Percentiles rank a stretch among this genome's conserved stretches.
Evolutionary conservation across 2,113 vertebrate species (phyloP).

Genomic region (Rostratula benghalensis): DNA sequence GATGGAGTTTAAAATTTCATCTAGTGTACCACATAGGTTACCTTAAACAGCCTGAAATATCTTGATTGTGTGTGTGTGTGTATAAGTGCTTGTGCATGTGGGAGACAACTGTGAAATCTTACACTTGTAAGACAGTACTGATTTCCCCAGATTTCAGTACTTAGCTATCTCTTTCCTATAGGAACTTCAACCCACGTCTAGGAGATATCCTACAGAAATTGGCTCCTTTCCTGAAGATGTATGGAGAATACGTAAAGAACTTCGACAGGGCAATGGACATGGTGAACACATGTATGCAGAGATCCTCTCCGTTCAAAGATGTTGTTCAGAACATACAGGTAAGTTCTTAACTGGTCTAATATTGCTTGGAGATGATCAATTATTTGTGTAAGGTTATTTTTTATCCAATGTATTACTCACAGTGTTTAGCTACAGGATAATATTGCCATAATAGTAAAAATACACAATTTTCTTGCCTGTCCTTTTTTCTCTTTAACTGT

Average conservation of each 20-base stretch:
- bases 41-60: not conserved
- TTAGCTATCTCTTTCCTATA: slow-evolving; percentile 35
- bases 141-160: not conserved
- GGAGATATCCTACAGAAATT: slow-evolving; percentile 98
- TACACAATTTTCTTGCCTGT: rapidly evolving
- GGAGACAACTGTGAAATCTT: not conserved
- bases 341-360: not conserved
- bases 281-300: slow-evolving; percentile 90
- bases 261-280: slow-evolving; percentile 93
- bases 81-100: not conserved
- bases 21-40: not conserved
- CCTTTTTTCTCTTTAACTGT: not conserved
- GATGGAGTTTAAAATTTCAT: not conserved
- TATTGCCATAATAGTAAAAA: not conserved
- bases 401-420: not conserved
- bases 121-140: not conserved
- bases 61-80: not conserved
- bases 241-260: slow-evolving; percentile 97
- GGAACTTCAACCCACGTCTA: slow-evolving; percentile 88
- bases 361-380: not conserved
- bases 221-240: slow-evolving; percentile 98
- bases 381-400: not conserved
- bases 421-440: not conserved
- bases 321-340: slow-evolving; percentile 92
- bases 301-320: slow-evolving; percentile 88